Evolutionary conservation across 2,797 vertebrate genomes (phyloP).

Genomic region (Avahi laniger): DNA sequence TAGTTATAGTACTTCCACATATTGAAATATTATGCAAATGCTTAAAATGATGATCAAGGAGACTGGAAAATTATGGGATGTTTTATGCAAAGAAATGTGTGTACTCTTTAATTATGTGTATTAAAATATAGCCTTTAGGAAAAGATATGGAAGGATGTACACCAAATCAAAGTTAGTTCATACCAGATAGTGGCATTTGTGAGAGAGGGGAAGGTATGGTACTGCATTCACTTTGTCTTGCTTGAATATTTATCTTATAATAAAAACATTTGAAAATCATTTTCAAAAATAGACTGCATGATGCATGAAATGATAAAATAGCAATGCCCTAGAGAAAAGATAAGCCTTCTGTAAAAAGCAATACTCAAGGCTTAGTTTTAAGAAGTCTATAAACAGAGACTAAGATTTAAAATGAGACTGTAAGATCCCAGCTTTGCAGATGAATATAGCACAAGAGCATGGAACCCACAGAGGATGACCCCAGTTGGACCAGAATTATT

Average conservation of each 20-base stretch:
- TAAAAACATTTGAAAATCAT: slow-evolving; percentile 49
- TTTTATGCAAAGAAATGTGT: slow-evolving; percentile 16
- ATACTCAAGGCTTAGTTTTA: slow-evolving; percentile 8
- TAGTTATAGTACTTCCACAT: neutral
- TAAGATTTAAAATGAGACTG: slow-evolving; percentile 15
- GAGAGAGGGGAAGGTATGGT: neutral
- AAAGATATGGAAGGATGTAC: neutral
- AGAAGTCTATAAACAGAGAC: neutral
- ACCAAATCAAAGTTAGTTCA: neutral
- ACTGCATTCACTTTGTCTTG: neutral
- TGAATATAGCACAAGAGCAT: neutral
- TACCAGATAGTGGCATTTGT: neutral
- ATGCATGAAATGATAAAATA: slow-evolving; percentile 50
- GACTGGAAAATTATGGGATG: neutral
- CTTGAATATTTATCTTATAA: slow-evolving; percentile 50
- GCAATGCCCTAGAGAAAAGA: slow-evolving; percentile 21
- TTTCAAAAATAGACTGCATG: slow-evolving; percentile 48
- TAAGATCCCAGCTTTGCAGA: neutral
- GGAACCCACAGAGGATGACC: neutral
- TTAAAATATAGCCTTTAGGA: neutral
- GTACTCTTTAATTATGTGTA: neutral
- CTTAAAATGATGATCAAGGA: slow-evolving; percentile 43
- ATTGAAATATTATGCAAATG: slow-evolving; percentile 7
- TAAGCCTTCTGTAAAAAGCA: slow-evolving; percentile 30
- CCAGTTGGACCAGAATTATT: neutral